Percentiles rank a stretch among this genome's conserved stretches.
Conservation (phyloP, 2,888 invertebrate species). For the Euclidia mi region DNA sequence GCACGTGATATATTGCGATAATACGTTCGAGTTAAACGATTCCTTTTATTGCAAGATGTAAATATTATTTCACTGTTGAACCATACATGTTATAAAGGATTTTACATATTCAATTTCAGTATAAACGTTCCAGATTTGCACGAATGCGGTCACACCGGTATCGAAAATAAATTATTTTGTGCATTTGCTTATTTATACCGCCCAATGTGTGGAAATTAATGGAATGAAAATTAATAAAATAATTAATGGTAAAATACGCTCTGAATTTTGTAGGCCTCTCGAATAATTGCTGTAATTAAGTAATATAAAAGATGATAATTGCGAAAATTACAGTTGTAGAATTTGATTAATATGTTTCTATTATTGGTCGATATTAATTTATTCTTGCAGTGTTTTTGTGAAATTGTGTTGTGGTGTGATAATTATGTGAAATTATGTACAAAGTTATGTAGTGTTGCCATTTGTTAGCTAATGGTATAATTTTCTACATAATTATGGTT, state of each 20-base stretch:
- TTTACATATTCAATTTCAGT: constrained; percentile 7
- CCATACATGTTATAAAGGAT: constrained; percentile 1
- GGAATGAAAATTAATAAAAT: constrained; percentile 41
- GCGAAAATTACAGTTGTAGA: too few species aligned
- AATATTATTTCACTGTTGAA: not conserved
- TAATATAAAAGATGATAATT: constrained; percentile 13
- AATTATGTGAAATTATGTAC: too few species aligned
- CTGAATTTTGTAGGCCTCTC: constrained; percentile 20
- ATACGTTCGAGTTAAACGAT: not conserved
- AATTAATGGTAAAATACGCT: constrained; percentile 32
- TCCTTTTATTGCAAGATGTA: not conserved
- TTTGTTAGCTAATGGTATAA: too few species aligned
- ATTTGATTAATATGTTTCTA: too few species aligned
- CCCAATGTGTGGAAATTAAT: constrained; percentile 40
- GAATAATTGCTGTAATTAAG: constrained; percentile 15
- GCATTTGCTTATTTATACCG: constrained; percentile 42
- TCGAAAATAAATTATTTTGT: constrained; percentile 41
- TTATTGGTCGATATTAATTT: too few species aligned
- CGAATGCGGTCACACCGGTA: constrained; percentile 30
- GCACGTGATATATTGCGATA: not conserved
- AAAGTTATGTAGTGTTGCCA: too few species aligned
- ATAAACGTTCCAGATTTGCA: constrained; percentile 18
- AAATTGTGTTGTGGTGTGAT: too few species aligned
- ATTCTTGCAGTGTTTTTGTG: too few species aligned
- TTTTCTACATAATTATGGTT: too few species aligned